phyloP scores from a whole-genome alignment of 2,113 vertebrate genomes.

The Solenodon paradoxus region DNA sequence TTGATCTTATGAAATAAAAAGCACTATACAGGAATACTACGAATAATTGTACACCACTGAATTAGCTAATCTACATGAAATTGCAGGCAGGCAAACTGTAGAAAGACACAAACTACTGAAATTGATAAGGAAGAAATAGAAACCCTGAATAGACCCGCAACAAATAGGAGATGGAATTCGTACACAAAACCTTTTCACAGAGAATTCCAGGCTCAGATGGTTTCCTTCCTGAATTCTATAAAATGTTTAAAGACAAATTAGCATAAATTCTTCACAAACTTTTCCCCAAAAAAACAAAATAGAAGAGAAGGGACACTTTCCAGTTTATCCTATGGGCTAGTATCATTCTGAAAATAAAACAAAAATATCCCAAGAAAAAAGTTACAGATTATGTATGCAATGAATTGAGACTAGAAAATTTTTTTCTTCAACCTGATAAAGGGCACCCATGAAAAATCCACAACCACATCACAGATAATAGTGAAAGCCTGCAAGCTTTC shows the following conservation, averaged over 20 bases:
- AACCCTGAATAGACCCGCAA: not conserved
- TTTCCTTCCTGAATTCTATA: not conserved
- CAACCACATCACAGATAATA: not conserved
- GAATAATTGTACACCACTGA: not conserved
- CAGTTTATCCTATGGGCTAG: not conserved
- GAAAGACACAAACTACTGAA: not conserved
- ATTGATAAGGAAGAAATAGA: not conserved
- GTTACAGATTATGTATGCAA: not conserved
- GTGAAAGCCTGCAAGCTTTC: not conserved
- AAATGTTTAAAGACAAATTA: too few relatives aligned
- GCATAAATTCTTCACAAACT: not conserved
- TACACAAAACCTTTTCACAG: not conserved
- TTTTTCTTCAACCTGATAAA: not conserved
- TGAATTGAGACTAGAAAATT: not conserved
- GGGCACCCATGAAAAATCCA: too few relatives aligned
- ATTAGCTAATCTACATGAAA: not conserved
- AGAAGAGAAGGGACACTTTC: not conserved
- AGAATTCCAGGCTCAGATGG: not conserved
- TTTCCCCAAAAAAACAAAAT: not conserved
- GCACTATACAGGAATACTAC: not conserved
- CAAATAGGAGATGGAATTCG: not conserved
- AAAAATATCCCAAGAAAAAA: too few relatives aligned
- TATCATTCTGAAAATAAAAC: not conserved
- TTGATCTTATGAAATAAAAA: not conserved
- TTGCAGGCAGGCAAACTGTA: not conserved